A percentile compares a stretch with the other conserved stretches of the same genome.
These are phyloP conservation scores for Neoseiulus cucumeris DNA, from an alignment of 1,140 invertebrate species.

Conservation along the genomic window DNA sequence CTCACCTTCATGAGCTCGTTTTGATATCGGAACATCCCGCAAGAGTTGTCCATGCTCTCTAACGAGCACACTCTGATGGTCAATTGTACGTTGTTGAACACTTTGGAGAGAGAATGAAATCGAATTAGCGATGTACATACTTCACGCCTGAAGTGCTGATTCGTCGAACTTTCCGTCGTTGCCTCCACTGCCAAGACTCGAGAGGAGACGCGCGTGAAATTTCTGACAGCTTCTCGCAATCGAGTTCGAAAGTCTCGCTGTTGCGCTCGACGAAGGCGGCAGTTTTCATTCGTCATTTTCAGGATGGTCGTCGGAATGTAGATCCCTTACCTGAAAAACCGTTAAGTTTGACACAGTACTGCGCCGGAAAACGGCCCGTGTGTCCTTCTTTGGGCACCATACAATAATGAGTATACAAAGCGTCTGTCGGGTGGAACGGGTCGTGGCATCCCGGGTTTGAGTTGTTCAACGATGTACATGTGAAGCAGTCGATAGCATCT, in stretches of 20 bases:
- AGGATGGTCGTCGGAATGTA: neutral
- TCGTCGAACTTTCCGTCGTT: no score
- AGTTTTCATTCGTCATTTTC: no score
- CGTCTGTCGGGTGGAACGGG: slow-evolving; percentile 33
- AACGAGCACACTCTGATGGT: slow-evolving; percentile 35
- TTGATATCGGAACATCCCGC: slow-evolving; percentile 32
- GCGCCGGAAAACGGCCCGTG: slow-evolving; percentile 37
- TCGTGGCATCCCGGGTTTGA: slow-evolving; percentile 37
- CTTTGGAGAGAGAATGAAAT: neutral
- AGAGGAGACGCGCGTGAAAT: neutral
- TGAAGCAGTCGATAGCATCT: slow-evolving; percentile 36
- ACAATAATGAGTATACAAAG: slow-evolving; percentile 32
- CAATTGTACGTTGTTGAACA: slow-evolving; percentile 26
- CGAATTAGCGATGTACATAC: no score
- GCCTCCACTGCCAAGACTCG: no score
- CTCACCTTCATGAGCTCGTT: slow-evolving; percentile 26
- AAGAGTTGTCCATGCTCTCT: slow-evolving; percentile 37
- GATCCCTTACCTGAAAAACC: slow-evolving; percentile 29
- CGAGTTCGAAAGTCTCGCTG: no score
- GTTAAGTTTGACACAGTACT: slow-evolving; percentile 39
- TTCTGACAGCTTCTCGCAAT: no score
- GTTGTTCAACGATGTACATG: slow-evolving; percentile 36
- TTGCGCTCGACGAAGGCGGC: no score
- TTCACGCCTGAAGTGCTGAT: no score
- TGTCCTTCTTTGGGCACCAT: slow-evolving; percentile 35